phyloP scores from a whole-genome alignment of 2,797 vertebrate genomes.

The Sciurus vulgaris region DNA sequence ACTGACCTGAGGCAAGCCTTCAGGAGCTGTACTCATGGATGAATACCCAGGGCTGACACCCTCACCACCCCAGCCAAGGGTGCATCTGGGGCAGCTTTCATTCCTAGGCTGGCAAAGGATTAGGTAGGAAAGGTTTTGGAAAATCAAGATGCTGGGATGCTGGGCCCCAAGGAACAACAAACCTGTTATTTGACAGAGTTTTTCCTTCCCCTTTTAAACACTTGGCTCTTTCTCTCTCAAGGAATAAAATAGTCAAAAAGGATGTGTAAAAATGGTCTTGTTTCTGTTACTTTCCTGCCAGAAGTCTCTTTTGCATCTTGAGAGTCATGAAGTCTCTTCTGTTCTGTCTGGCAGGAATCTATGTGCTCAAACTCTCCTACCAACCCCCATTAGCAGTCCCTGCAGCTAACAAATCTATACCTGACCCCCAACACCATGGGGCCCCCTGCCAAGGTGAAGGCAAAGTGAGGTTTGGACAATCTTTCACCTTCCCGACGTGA shows the following conservation, averaged over 20 bases:
- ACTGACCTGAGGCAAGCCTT: not conserved
- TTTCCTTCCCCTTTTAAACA: constrained; percentile 17
- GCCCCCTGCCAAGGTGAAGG: not conserved
- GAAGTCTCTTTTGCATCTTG: not conserved
- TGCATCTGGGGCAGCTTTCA: not conserved
- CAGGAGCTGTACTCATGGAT: not conserved
- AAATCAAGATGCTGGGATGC: not conserved
- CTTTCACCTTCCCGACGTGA: not conserved
- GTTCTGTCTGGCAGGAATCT: not conserved
- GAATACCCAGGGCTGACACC: not conserved
- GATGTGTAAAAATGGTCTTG: not conserved
- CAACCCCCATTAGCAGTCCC: not conserved
- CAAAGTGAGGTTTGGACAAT: not conserved
- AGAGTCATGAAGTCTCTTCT: not conserved
- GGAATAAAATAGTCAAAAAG: constrained; percentile 31
- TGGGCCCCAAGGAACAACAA: constrained; percentile 11
- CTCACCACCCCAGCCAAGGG: not conserved
- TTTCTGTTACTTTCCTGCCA: constrained; percentile 2
- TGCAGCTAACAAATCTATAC: not conserved
- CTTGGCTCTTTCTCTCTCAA: constrained; percentile 57
- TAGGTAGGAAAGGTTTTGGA: not conserved
- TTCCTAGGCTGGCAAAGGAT: not conserved
- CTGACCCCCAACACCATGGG: too few relatives aligned
- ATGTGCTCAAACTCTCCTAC: not conserved
- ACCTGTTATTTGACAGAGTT: not conserved